Conservation (phyloP, 2,888 invertebrate species). For the Eilema sororculum region DNA sequence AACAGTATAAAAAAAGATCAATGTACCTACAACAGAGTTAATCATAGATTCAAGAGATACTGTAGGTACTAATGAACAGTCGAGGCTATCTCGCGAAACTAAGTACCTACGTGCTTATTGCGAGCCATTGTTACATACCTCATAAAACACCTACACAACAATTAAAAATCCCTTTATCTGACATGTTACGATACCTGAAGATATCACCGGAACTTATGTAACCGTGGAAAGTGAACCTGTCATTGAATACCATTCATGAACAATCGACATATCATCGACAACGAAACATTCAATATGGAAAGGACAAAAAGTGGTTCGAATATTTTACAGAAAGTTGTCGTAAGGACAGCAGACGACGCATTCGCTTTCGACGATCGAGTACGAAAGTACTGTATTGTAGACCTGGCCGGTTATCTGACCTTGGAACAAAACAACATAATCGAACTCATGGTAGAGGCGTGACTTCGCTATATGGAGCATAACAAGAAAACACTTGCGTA, state of each 20-base stretch:
- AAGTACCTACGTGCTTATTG: constrained; percentile 5
- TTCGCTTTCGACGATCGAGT: constrained; percentile 82
- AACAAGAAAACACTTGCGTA: constrained; percentile 74
- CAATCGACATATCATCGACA: constrained; percentile 78
- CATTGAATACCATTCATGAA: constrained; percentile 65
- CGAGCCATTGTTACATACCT: constrained; percentile 40
- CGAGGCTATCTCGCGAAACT: background rate
- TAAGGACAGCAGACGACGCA: constrained; percentile 74
- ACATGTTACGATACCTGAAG: constrained; percentile 64
- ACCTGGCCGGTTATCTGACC: constrained; percentile 76
- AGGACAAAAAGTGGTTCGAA: constrained; percentile 81
- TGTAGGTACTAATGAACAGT: background rate
- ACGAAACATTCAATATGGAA: constrained; percentile 72
- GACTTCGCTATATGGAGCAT: constrained; percentile 72
- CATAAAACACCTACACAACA: constrained; percentile 71
- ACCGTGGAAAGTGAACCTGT: constrained; percentile 81
- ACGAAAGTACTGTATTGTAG: constrained; percentile 79
- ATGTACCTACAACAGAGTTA: constrained; percentile 1
- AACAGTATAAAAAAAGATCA: constrained; percentile 3
- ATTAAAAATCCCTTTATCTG: constrained; percentile 76
- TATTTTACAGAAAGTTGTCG: constrained; percentile 81
- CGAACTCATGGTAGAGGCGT: constrained; percentile 65
- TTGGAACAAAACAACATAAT: constrained; percentile 68
- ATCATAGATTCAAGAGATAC: background rate
- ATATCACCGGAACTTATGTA: constrained; percentile 62